Percentiles rank a stretch among this genome's conserved stretches.
phyloP scores from a whole-genome alignment of 2,797 vertebrate species.

The Mus spretus region DNA sequence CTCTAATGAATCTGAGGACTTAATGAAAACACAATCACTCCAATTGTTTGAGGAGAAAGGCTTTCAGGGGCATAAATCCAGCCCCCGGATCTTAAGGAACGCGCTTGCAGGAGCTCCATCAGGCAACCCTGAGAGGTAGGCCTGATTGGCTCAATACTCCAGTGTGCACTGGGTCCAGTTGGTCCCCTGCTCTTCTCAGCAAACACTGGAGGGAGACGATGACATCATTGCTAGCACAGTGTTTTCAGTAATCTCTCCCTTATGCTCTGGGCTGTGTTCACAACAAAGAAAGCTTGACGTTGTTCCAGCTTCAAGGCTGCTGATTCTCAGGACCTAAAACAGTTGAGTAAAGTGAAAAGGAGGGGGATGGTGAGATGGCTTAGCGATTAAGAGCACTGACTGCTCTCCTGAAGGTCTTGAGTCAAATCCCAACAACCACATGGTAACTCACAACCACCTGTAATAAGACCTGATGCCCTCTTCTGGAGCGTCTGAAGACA shows the following conservation, averaged over 20 bases:
- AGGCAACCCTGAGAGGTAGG: neutral
- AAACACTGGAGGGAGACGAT: neutral
- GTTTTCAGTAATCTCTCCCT: neutral
- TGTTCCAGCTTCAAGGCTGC: neutral
- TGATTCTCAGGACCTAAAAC: neutral
- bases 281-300: conserved; percentile 29
- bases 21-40: neutral
- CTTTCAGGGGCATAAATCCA: neutral
- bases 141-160: neutral
- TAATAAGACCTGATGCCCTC: too few species aligned
- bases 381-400: too few species aligned
- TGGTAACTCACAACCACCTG: too few species aligned
- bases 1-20: neutral
- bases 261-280: neutral
- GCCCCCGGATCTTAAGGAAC: neutral
- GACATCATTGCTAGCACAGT: neutral
- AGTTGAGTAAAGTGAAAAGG: neutral
- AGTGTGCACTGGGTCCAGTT: neutral
- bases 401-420: too few species aligned
- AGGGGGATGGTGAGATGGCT: too few species aligned
- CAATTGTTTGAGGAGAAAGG: neutral
- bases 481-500: too few species aligned
- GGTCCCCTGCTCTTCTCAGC: neutral
- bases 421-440: too few species aligned
- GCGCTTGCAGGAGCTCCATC: neutral